Evolutionary conservation across 2,113 vertebrate species (phyloP).

Genomic region (Elephantulus edwardii): DNA sequence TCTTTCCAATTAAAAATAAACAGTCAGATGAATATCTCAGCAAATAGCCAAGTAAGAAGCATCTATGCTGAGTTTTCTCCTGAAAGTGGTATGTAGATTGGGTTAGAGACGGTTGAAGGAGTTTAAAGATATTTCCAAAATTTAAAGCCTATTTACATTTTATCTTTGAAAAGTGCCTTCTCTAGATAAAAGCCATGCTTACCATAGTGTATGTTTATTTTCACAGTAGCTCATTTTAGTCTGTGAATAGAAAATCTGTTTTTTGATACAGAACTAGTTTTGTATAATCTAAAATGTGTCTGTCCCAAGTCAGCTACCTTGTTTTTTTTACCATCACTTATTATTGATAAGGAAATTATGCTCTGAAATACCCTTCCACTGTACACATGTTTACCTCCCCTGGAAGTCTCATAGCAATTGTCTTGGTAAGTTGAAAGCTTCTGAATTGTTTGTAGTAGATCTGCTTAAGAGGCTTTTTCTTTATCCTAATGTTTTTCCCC

Average conservation of each 20-base stretch:
- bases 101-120: background rate
- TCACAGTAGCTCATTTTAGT: background rate
- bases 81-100: background rate
- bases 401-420: background rate
- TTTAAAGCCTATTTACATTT: constrained; percentile 25
- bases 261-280: constrained; percentile 6
- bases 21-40: background rate
- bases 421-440: background rate
- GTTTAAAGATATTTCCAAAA: constrained; percentile 18
- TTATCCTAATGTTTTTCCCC: background rate
- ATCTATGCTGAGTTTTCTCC: background rate
- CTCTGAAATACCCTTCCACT: background rate
- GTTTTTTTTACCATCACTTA: background rate
- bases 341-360: background rate
- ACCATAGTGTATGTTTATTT: background rate
- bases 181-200: background rate
- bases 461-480: background rate
- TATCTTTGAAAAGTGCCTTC: background rate
- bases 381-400: background rate
- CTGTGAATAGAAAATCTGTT: background rate
- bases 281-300: background rate
- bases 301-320: background rate
- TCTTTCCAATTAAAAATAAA: background rate
- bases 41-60: background rate
- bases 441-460: background rate